Conservation (phyloP, 2,888 invertebrate genomes). For the Aphidius colemani region DNA sequence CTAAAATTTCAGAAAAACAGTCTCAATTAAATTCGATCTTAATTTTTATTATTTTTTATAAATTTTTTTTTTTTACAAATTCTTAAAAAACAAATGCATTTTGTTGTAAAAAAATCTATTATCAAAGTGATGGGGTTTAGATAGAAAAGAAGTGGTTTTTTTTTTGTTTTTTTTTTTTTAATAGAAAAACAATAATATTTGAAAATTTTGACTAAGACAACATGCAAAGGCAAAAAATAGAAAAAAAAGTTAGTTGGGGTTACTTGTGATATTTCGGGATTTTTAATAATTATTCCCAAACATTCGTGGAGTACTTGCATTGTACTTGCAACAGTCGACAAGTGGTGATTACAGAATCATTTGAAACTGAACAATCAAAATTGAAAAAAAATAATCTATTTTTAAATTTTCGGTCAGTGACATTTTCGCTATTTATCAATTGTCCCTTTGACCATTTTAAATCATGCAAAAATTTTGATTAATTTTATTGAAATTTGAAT, state of each 20-base stretch:
- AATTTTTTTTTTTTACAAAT: constrained; percentile 13
- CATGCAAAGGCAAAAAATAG: constrained; percentile 9
- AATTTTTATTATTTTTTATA: constrained; percentile 24
- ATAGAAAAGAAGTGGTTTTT: neutral
- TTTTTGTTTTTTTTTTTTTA: no score
- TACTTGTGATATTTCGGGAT: neutral
- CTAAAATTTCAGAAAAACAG: constrained; percentile 17
- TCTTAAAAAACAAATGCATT: constrained; percentile 6
- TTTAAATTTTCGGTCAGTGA: no score
- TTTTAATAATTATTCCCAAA: constrained; percentile 25
- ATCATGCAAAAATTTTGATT: no score
- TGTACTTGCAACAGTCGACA: constrained; percentile 35
- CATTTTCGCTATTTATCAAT: no score
- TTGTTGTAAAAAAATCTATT: neutral
- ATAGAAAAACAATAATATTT: neutral
- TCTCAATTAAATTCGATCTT: constrained; percentile 32
- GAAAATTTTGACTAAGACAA: constrained; percentile 7
- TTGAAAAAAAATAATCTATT: constrained; percentile 14
- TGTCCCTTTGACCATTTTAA: no score
- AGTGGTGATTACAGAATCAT: constrained; percentile 33
- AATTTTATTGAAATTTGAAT: no score
- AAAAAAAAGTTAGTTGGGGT: neutral
- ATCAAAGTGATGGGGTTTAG: neutral
- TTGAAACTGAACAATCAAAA: constrained; percentile 33
- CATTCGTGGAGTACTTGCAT: constrained; percentile 33